Percentiles rank a stretch among this genome's conserved stretches.
These are phyloP conservation scores for Eonycteris spelaea DNA, from an alignment of 2,113 vertebrate genomes.

Conservation along the genomic window DNA sequence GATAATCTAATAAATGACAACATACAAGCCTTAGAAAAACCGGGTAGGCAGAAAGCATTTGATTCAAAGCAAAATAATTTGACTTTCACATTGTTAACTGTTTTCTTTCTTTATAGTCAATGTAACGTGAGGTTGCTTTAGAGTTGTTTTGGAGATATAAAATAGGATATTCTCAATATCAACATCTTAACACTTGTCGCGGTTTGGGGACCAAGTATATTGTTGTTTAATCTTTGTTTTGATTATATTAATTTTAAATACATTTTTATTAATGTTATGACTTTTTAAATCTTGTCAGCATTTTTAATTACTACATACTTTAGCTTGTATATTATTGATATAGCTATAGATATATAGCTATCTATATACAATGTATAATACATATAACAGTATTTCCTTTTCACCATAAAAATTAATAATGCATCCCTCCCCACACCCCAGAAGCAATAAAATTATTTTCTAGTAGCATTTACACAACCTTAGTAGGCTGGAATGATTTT, in stretches of 20 bases:
- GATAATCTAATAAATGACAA: constrained; percentile 47
- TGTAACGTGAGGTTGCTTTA: not conserved
- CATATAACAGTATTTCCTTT: not conserved
- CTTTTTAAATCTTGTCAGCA: not conserved
- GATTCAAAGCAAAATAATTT: not conserved
- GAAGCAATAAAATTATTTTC: too few species aligned
- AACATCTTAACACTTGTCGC: not conserved
- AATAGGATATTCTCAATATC: not conserved
- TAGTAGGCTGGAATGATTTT: too few species aligned
- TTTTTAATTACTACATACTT: constrained; percentile 3
- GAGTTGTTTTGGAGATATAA: not conserved
- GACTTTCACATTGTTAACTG: not conserved
- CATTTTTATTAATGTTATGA: not conserved
- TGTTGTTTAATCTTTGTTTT: not conserved
- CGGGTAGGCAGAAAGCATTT: constrained; percentile 38
- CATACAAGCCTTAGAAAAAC: not conserved
- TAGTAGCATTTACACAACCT: too few species aligned
- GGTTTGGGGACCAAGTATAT: not conserved
- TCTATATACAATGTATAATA: not conserved
- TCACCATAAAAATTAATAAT: not conserved
- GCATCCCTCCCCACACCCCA: too few species aligned
- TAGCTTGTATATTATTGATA: not conserved
- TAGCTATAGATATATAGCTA: not conserved
- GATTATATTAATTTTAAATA: not conserved
- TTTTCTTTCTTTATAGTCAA: not conserved